Conservation (phyloP, 1,140 invertebrate genomes). For the Triops longicaudatus region DNA sequence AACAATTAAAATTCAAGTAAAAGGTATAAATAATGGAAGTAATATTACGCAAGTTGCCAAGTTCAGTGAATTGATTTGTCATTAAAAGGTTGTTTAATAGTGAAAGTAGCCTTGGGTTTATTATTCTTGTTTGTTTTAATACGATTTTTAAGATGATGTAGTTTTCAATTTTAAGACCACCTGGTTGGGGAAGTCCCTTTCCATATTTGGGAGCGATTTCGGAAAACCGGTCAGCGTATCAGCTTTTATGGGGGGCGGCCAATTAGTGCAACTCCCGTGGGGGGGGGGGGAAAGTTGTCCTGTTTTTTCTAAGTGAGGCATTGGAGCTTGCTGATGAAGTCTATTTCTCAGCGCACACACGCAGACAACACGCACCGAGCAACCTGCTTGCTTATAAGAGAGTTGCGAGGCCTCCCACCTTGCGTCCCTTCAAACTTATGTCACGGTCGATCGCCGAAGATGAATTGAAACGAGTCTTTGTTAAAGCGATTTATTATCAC, state of each 20-base stretch:
- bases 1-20: no score
- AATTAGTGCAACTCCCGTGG: constrained; percentile 1
- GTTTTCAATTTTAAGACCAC: neutral
- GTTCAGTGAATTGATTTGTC: neutral
- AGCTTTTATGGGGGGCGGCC: constrained; percentile 4
- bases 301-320: neutral
- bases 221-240: constrained; percentile 1
- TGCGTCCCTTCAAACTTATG: constrained; percentile 9
- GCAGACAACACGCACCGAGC: neutral
- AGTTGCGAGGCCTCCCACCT: neutral
- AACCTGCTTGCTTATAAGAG: neutral
- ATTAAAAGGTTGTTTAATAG: neutral
- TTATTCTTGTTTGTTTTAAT: neutral
- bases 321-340: neutral
- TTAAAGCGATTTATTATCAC: constrained; percentile 1
- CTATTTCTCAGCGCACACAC: neutral
- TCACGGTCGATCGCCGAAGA: neutral
- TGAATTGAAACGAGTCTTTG: constrained; percentile 4
- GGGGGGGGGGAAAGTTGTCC: neutral
- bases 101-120: neutral
- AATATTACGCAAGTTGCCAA: no score
- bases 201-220: neutral
- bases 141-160: neutral
- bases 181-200: constrained; percentile 1
- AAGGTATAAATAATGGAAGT: no score